These are phyloP conservation scores for Malthinus seriepunctatus DNA, from an alignment of 2,888 invertebrate genomes.

Conservation along the genomic window DNA sequence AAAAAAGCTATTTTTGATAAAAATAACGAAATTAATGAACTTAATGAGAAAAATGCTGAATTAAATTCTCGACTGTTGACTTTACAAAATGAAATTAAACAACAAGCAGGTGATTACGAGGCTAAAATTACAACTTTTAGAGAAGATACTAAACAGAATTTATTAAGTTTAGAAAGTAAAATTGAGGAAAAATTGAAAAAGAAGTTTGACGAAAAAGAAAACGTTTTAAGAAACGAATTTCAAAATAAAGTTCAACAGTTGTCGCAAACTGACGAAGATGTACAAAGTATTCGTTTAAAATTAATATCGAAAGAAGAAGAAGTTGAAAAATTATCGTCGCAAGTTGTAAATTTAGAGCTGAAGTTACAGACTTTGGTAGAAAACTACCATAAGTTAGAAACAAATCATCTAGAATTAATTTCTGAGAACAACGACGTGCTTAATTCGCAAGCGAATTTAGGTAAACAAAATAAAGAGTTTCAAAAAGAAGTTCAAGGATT, in stretches of 20 bases:
- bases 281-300: constrained; percentile 56
- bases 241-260: constrained; percentile 40
- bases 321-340: constrained; percentile 47
- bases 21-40: not conserved
- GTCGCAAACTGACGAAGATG: constrained; percentile 33
- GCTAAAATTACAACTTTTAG: constrained; percentile 56
- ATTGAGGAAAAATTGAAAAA: constrained; percentile 41
- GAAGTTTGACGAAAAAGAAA: constrained; percentile 40
- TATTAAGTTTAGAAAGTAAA: constrained; percentile 45
- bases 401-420: constrained; percentile 47
- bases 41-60: constrained; percentile 26
- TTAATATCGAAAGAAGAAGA: constrained; percentile 56
- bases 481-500: no score
- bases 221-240: constrained; percentile 40
- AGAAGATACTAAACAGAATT: constrained; percentile 51
- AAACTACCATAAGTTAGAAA: constrained; percentile 43
- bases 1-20: no score
- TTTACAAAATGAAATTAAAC: constrained; percentile 40
- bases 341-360: constrained; percentile 55
- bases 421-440: constrained; percentile 36
- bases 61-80: constrained; percentile 28
- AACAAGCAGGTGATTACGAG: constrained; percentile 56
- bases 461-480: not conserved
- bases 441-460: constrained; percentile 47
- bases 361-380: constrained; percentile 32